Base-by-base conservation (phyloP, 2,113 vertebrate species). In the Mesembrinibis cayennensis region DNA sequence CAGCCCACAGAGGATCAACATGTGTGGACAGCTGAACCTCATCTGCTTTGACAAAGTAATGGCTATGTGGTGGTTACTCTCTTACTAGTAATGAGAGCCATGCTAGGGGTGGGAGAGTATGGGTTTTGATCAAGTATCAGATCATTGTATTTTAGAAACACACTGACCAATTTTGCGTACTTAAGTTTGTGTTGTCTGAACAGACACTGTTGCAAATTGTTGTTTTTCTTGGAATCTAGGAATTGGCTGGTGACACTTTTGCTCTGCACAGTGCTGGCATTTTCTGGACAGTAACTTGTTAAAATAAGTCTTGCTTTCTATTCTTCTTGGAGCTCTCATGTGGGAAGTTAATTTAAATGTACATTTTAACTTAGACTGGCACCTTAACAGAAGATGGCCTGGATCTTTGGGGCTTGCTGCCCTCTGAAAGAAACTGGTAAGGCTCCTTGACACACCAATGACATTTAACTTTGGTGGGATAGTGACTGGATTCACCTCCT, bases 41-140 rank as follows among this genome's bases (percentile, higher is more conserved):
- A 45, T 99, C 83, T 98, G 98, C 96, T 99, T 99, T 87, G 98
- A 99, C 93, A 99, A 99, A 98, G 98, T 98, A 96, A 63, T 81
- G 92, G 18, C 45, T 58, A 3, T 55, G n/a, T 36, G 23, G 29
- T 84, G 27, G 12, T 58, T 70, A 26, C 55, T 58, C 16, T 47
- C 26, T 53, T 61, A 65, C 0, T 63, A 59, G 42, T 58, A 47
- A 36, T 22, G 40, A 40, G 44, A 83, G 25, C 34, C 3, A 1
- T 8, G 15, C 32, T 86, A 16, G 40, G 29, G 27, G 13, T 81
- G 71, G 71, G 76, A 81, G 36, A 66, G 9, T 58, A 8, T 81
- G 76, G 36, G 18, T 5, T 85, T 83, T 90, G 26, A 29, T 4
- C 45, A 50, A 50, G 4, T 9, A 5, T 38, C 38, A 38, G 38